A percentile compares a stretch with the other conserved stretches of the same genome.
phyloP scores from a whole-genome alignment of 2,797 vertebrate species.

The Rousettus madagascariensis region DNA sequence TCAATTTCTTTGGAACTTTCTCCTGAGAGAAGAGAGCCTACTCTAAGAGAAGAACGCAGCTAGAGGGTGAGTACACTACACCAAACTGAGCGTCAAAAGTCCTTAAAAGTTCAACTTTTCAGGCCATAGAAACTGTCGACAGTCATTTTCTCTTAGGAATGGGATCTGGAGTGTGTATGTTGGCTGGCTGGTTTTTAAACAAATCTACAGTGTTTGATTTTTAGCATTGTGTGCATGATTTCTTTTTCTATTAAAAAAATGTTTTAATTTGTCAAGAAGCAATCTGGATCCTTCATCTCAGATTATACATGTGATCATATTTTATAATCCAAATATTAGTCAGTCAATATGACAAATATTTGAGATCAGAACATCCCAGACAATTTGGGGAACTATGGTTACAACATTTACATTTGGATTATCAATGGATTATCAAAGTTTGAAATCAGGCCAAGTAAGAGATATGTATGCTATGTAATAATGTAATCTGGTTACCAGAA shows the following conservation, averaged over 20 bases:
- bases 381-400: not conserved
- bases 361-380: not conserved
- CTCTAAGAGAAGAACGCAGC: not conserved
- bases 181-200: not conserved
- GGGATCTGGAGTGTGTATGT: not conserved
- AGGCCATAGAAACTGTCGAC: not conserved
- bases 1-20: not conserved
- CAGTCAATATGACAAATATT: not conserved
- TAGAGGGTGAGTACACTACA: not conserved
- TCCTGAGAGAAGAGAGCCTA: not conserved
- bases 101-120: not conserved
- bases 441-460: not conserved
- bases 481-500: not conserved
- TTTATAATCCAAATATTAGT: not conserved
- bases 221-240: not conserved
- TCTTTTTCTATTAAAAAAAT: not conserved
- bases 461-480: not conserved
- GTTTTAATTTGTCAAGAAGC: not conserved
- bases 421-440: not conserved
- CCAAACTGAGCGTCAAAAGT: not conserved
- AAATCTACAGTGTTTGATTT: not conserved
- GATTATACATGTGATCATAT: not conserved
- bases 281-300: not conserved
- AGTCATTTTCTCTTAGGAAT: not conserved
- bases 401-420: not conserved